These are phyloP conservation scores for Diplazon laetatorius DNA, from an alignment of 2,888 invertebrate species.

Conservation along the genomic window DNA sequence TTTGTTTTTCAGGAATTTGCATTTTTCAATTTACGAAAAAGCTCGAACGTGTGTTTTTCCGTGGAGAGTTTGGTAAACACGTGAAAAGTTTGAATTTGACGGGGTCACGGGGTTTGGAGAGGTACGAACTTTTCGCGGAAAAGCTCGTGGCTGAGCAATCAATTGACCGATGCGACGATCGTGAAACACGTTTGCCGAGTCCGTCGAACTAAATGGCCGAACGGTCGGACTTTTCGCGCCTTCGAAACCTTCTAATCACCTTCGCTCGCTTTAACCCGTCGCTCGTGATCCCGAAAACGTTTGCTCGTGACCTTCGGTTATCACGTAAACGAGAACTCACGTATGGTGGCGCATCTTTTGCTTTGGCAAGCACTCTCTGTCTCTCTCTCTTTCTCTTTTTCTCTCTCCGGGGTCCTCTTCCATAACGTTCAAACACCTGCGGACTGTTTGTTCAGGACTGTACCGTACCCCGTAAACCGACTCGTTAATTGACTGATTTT, in stretches of 20 bases:
- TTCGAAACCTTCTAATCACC: too few relatives aligned
- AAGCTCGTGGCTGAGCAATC: slow-evolving; percentile 38
- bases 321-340: slow-evolving; percentile 45
- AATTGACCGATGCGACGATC: slow-evolving; percentile 41
- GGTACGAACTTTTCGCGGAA: background rate
- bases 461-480: slow-evolving; percentile 52
- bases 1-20: slow-evolving; percentile 6
- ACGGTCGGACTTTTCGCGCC: slow-evolving; percentile 62
- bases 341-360: slow-evolving; percentile 36
- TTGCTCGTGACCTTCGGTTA: slow-evolving; percentile 24
- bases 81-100: slow-evolving; percentile 48
- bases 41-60: background rate
- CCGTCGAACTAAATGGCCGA: slow-evolving; percentile 59
- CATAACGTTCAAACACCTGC: slow-evolving; percentile 78
- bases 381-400: slow-evolving; percentile 44
- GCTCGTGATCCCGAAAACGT: slow-evolving; percentile 15
- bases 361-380: slow-evolving; percentile 33
- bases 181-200: slow-evolving; percentile 57
- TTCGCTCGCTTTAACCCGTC: slow-evolving; percentile 49
- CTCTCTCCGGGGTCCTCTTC: slow-evolving; percentile 49
- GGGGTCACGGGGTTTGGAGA: background rate
- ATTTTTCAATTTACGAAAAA: slow-evolving; percentile 2
- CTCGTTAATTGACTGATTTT: slow-evolving; percentile 79
- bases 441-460: slow-evolving; percentile 79
- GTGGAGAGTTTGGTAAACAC: background rate